Base-by-base conservation (phyloP, 2,888 invertebrate species). In the Phragmatobia fuliginosa region DNA sequence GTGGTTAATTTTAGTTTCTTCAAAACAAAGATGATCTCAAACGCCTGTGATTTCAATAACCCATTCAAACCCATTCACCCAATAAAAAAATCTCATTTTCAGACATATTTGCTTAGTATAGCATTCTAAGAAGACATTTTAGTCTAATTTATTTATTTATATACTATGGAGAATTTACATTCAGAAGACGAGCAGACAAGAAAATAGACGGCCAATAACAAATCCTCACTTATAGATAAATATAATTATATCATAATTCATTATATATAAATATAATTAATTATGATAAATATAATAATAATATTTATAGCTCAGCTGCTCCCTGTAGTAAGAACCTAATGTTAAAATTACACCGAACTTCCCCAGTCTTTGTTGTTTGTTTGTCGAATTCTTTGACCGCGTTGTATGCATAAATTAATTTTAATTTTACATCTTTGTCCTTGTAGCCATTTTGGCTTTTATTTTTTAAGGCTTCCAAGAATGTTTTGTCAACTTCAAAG, bases 341-440 rank as follows among this genome's bases (percentile, higher is more conserved):
- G 71, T 82, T 76, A 83, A 83, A 85, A 86, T 83, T 87, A 84
- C 87, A 80, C 77, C 77, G 77, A 84, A 87, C 76, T 85, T 80
- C 72, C 69, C 69, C 86, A 83, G 88, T 91, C 90, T 92, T 92
- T 91, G 90, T 90, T 88, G 84, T 88, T 88, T 86, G 88, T 87
- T 87, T 85, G 83, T 81, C 79, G 85, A 87, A 92, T 92, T 90
- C 91, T 91, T 91, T 73, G 74, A 70, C 60, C 68, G 77, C 85
- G 87, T 86, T 86, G 87, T 79, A 77, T 81, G 87, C 82, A 87
- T 87, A 87, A 90, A 89, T 91, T 91, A 91, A 90, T 90, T 90
- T 88, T 75, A 83, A 83, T 82, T 83, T 85, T 84, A 81, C 79
- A 73, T 81, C 79, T 82, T 80, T 80, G 83, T 82, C 79, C 74